Conservation (phyloP, 2,113 vertebrate genomes). For the Sminthopsis crassicaudata region DNA sequence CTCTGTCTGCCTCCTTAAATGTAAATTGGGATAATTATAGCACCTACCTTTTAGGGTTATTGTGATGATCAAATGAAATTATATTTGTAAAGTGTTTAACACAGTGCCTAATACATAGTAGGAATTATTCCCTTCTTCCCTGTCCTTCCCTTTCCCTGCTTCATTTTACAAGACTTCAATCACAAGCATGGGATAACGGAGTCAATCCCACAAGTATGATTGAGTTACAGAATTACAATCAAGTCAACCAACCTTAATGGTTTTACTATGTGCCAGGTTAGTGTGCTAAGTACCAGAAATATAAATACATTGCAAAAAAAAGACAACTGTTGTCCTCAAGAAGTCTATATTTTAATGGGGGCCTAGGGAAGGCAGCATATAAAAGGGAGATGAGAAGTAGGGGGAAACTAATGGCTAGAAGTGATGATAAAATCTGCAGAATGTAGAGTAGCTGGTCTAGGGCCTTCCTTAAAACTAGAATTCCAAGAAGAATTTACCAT, state of each 20-base stretch:
- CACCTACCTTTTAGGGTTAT: too few relatives aligned
- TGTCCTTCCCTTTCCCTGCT: background rate
- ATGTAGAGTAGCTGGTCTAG: background rate
- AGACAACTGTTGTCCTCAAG: background rate
- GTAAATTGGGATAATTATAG: too few relatives aligned
- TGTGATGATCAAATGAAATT: too few relatives aligned
- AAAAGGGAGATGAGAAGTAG: background rate
- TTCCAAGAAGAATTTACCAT: background rate
- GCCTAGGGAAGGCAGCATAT: background rate
- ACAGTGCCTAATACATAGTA: background rate
- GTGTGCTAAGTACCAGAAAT: background rate
- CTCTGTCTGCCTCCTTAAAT: too few relatives aligned
- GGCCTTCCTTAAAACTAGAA: background rate
- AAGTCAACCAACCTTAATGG: background rate
- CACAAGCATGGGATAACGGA: background rate
- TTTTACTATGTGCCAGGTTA: background rate
- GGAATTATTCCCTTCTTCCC: background rate
- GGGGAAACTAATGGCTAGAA: background rate
- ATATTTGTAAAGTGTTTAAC: too few relatives aligned
- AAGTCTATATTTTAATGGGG: background rate
- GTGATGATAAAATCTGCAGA: background rate
- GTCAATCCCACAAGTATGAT: background rate
- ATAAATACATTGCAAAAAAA: background rate
- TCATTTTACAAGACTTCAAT: background rate
- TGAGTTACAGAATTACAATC: background rate